phyloP scores from a whole-genome alignment of 1,140 invertebrate genomes.

The Acyrthosiphon pisum region DNA sequence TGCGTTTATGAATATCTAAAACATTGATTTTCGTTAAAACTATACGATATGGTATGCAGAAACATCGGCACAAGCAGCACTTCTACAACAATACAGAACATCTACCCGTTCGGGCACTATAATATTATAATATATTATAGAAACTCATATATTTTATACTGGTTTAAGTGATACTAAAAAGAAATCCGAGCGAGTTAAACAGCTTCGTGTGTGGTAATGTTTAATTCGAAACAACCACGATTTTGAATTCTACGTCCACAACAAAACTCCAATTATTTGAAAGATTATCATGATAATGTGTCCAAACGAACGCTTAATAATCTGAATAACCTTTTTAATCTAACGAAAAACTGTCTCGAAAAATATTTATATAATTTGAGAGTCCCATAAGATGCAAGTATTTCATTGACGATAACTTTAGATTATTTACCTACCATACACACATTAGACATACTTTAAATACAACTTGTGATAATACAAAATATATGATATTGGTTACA shows the following conservation, averaged over 20 bases:
- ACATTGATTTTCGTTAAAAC: neutral
- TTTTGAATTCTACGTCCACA: neutral
- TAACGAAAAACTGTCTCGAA: neutral
- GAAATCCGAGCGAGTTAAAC: neutral
- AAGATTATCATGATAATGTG: neutral
- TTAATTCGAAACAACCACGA: neutral
- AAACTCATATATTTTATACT: neutral
- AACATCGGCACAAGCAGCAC: neutral
- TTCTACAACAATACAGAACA: neutral
- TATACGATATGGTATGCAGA: neutral
- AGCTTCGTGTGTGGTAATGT: neutral
- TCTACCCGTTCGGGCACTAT: neutral
- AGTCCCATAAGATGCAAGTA: neutral
- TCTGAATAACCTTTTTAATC: neutral
- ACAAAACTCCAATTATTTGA: neutral
- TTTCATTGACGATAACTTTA: neutral
- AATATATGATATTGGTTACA: neutral
- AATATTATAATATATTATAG: too few species aligned
- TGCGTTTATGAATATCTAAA: neutral
- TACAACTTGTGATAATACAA: too few species aligned
- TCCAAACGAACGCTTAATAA: neutral
- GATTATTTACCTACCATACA: neutral
- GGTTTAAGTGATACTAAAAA: neutral
- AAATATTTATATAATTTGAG: neutral
- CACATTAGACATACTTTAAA: neutral